Evolutionary conservation across 2,113 vertebrate genomes (phyloP), one percentile per base, ranked within the genome.

Genomic region (Pantherophis guttatus): DNA sequence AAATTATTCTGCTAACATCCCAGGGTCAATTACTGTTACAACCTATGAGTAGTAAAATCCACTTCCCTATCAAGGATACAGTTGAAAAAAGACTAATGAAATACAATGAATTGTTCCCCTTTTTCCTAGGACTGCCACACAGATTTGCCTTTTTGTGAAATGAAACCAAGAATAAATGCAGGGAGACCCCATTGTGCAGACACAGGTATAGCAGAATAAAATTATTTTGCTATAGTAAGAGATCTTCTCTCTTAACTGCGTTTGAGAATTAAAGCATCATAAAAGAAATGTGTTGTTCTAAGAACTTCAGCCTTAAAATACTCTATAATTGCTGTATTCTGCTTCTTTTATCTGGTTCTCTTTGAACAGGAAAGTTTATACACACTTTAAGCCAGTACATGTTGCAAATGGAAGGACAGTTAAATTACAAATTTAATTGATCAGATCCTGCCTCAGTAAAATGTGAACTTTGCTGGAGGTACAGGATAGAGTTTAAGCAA

Each of bases 251-350:
- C 87, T 57, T 50, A 53, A 91, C 65, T 70, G 15, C 6, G 62
- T 54, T 33, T 89, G 52, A 8, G 6, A 65, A 90, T 50, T 52
- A 92, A 70, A 94, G 19, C 75, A 55, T 86, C 53, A 33, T 89
- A 91, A 93, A 85, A 59, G 55, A 50, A 29, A 91, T 53, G 85
- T 58, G 26, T 88, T 87, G 62, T 26, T 50, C 59, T 55, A 59
- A 90, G 57, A 70, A 44, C 50, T 92, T 70, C 48, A 90, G 85
- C 48, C 13, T 53, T 75, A 81, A 65, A 62, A 48, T 50, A 54
- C 24, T 62, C 75, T 85, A 94, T 58, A 91, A 94, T 17, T 87
- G 48, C 48, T 54, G 39, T 53, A 93, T 87, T 65, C 91, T 91
- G 88, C 33, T 89, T 92, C 50, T 7, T 2, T n/a, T 88, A 52